phyloP scores from a whole-genome alignment of 2,113 vertebrate genomes.

The Pipa parva region DNA sequence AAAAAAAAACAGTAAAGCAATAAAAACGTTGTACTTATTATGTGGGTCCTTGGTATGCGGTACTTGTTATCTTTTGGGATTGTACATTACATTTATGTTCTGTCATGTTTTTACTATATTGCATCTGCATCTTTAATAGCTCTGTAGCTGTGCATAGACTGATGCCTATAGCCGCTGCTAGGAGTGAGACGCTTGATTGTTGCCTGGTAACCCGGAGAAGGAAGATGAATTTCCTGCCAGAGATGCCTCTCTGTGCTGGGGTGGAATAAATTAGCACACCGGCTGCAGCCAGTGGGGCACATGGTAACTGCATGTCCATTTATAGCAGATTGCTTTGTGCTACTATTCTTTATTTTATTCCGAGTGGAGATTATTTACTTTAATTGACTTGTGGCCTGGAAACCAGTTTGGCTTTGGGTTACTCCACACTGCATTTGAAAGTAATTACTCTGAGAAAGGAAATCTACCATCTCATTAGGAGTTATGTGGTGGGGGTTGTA shows the following conservation, averaged over 20 bases:
- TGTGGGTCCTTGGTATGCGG: too few relatives aligned
- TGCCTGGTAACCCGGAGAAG: constrained; percentile 72
- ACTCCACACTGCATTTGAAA: not conserved
- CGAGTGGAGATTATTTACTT: too few relatives aligned
- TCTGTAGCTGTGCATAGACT: constrained; percentile 60
- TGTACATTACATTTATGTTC: constrained; percentile 74
- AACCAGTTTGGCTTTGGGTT: not conserved
- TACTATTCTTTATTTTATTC: too few relatives aligned
- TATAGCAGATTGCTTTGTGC: too few relatives aligned
- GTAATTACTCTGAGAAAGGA: not conserved
- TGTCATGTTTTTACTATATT: constrained; percentile 51
- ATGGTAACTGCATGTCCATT: not conserved
- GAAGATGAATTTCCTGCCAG: constrained; percentile 72
- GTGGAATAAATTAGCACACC: constrained; percentile 50
- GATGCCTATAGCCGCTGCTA: too few relatives aligned
- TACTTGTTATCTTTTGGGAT: constrained; percentile 50
- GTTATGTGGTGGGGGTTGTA: not conserved
- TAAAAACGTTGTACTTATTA: too few relatives aligned
- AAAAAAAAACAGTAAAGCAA: too few relatives aligned
- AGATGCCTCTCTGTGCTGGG: constrained; percentile 54
- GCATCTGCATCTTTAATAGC: constrained; percentile 51
- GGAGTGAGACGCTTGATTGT: constrained; percentile 69
- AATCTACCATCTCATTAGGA: not conserved
- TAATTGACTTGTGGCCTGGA: too few relatives aligned
- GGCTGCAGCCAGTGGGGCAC: constrained; percentile 18